These are phyloP conservation scores for Antheraea yamamai DNA, from an alignment of 2,888 invertebrate genomes.

Conservation along the genomic window DNA sequence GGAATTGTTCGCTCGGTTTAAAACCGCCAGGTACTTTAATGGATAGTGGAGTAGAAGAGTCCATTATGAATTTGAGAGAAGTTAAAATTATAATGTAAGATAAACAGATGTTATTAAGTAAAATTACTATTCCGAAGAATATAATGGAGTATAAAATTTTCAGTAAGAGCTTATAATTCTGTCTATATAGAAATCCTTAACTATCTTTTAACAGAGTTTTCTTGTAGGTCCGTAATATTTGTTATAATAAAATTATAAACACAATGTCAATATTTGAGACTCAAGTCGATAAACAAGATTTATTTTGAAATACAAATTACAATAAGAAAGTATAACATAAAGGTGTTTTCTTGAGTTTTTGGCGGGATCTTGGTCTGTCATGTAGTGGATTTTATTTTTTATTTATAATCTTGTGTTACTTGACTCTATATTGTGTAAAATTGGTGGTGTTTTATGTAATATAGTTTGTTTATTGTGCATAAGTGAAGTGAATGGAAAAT, in stretches of 20 bases:
- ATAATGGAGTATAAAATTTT: background rate
- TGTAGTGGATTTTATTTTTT: too few relatives aligned
- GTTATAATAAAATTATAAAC: background rate
- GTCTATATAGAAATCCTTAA: background rate
- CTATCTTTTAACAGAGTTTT: background rate
- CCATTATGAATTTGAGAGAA: constrained; percentile 1
- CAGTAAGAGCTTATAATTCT: background rate
- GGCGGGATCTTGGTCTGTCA: too few relatives aligned
- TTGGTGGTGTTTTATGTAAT: too few relatives aligned
- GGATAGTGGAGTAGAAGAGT: background rate
- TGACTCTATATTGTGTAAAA: too few relatives aligned
- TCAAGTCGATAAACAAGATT: background rate
- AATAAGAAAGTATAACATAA: too few relatives aligned
- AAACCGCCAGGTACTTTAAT: background rate
- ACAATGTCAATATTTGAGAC: background rate
- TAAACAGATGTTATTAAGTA: background rate
- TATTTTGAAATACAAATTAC: background rate
- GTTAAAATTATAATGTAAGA: background rate
- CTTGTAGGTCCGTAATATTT: background rate
- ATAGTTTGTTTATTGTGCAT: too few relatives aligned
- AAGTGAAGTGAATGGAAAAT: too few relatives aligned
- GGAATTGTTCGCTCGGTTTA: background rate
- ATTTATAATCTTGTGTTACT: too few relatives aligned
- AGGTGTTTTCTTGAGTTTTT: too few relatives aligned
- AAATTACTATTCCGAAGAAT: background rate